A percentile compares a stretch with the other conserved stretches of the same genome.
Evolutionary conservation across 2,888 invertebrate species (phyloP).

Genomic region (Drosophila helvetica): DNA sequence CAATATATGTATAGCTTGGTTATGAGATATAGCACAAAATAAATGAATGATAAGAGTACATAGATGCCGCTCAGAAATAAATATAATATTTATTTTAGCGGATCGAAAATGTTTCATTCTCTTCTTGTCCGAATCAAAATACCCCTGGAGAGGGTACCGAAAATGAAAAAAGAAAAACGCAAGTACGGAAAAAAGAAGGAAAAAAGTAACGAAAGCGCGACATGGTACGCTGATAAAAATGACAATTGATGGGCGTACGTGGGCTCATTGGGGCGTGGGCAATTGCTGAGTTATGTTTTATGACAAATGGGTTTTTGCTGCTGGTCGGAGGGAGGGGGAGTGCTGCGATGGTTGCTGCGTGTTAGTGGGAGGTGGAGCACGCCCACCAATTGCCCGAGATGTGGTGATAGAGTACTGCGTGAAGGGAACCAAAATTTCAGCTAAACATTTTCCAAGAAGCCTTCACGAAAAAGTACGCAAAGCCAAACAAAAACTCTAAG

Average conservation of each 20-base stretch:
- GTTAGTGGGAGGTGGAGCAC: conserved; percentile 6
- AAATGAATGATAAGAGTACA: no score
- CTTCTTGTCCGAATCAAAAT: no score
- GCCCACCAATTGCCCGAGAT: conserved; percentile 29
- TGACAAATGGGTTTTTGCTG: conserved; percentile 66
- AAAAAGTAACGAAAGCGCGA: conserved; percentile 57
- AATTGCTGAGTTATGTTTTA: conserved; percentile 79
- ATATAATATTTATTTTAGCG: no score
- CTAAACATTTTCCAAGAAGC: no score
- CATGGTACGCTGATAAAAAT: conserved; percentile 73
- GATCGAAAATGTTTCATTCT: no score
- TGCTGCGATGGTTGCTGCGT: background rate
- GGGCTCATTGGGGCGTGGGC: conserved; percentile 75
- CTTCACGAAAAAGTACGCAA: no score
- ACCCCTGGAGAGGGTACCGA: background rate
- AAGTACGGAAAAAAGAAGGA: background rate
- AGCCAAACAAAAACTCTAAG: background rate
- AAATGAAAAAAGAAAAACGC: background rate
- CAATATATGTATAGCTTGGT: no score
- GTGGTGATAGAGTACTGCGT: background rate
- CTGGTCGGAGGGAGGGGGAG: background rate
- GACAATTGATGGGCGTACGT: conserved; percentile 79
- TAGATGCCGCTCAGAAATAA: no score
- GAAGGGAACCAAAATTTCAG: background rate
- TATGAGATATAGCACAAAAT: no score